Percentiles rank a stretch among this genome's conserved stretches.
Conservation (phyloP, 1,140 invertebrate genomes). For the Scaptomyza graminum region DNA sequence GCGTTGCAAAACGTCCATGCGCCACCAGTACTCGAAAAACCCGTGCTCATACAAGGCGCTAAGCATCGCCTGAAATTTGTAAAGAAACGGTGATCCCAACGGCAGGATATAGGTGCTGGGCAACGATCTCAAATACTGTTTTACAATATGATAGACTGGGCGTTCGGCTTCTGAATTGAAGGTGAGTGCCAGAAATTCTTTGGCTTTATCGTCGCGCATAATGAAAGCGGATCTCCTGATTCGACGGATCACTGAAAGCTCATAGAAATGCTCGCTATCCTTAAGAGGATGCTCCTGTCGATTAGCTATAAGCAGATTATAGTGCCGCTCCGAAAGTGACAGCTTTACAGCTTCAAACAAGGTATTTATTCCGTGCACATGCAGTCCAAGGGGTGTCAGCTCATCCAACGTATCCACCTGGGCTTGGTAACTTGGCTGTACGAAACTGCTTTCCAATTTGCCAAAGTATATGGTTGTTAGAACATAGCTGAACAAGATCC, state of each 20-base stretch:
- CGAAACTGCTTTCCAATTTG: conserved; percentile 75
- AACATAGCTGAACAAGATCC: conserved; percentile 77
- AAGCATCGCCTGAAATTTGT: conserved; percentile 65
- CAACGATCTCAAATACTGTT: conserved; percentile 71
- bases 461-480: conserved; percentile 76
- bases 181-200: conserved; percentile 62
- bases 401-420: conserved; percentile 61
- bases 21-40: conserved; percentile 65
- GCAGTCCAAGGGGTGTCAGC: conserved; percentile 33
- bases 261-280: conserved; percentile 41
- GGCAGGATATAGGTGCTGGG: conserved; percentile 69
- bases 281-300: conserved; percentile 25
- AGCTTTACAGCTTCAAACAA: conserved; percentile 56
- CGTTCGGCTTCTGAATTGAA: conserved; percentile 56
- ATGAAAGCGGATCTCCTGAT: conserved; percentile 54
- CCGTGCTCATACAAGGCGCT: conserved; percentile 66
- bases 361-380: conserved; percentile 56
- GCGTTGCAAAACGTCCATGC: conserved; percentile 43
- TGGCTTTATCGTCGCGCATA: conserved; percentile 62
- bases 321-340: conserved; percentile 49
- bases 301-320: conserved; percentile 25
- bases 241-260: conserved; percentile 26
- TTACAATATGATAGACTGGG: conserved; percentile 72
- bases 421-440: conserved; percentile 62
- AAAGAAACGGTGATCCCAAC: conserved; percentile 64